Base-by-base conservation (phyloP, 2,113 vertebrate genomes). In the Hiodon alosoides region DNA sequence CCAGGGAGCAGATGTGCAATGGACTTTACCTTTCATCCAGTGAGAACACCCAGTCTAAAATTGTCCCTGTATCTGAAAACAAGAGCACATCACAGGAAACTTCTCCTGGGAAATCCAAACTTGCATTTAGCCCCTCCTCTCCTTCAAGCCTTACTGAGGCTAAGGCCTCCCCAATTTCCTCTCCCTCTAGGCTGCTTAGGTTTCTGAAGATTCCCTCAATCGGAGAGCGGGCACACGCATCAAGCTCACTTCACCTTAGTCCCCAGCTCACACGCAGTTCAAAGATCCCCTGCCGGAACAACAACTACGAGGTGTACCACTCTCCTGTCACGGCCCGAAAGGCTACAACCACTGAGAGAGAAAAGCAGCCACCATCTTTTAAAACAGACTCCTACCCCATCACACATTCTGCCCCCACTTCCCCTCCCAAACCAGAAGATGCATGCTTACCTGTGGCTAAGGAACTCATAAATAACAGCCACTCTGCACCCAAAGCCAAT, bases 241-340 rank as follows among this genome's bases (percentile, higher is more conserved):
- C 86, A 69, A 92, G 69, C 67, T 86, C 68, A 70, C 89, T 88
- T 54, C 86, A 80, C 60, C 91, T 97, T 58, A 98, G 95, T 73
- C 95, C 96, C 4, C 96, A 96, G 72, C 92, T 97, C 3, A 89
- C 96, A 2, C 92, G 93, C 14, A 93, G 87, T 82, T 96, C 95
- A 74, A 90, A 94, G 81, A 98, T 96, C 77, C 96, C 95, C 7
- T 97, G 96, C 62, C 91, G 95, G 55, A 93, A 93, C 73, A 92
- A 94, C 81, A 94, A 92, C 80, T 92, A 95, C 8, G 95, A 97
- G 53, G 92, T 93, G 11, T 94, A 93, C 84, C 93, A 92, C 77
- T 95, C 94, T 0, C 94, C 94, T 0, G 90, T 90, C 3, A 88
- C 93, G 76, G 81, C 90, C 0, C 89, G 90, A 54, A 91, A 89